Base-by-base conservation (phyloP, 1,140 invertebrate species). In the Rhyacophila brunnea region DNA sequence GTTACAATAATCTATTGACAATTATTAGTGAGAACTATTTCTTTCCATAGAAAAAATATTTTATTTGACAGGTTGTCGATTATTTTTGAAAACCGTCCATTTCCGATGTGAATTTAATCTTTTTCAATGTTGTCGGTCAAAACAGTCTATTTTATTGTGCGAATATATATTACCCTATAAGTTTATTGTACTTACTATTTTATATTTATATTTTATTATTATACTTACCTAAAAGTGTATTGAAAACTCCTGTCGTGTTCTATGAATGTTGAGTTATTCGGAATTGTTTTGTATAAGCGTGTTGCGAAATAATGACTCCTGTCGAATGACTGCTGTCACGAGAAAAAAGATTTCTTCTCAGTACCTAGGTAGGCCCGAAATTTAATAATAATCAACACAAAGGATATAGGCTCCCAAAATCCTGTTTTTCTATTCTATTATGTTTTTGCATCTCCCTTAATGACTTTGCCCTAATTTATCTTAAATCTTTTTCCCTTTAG, bases 381-480 rank as follows among this genome's bases (percentile, higher is more conserved):
- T n/a, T n/a, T n/a, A 54, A 45, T 45, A 15, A 14, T 1, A 15
- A 6, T 10, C 20, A 9, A 34, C 32, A 32, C 40, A 45, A 54
- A 28, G 9, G 23, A 28, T 28, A 28, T 28, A 28, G 3, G 4
- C 23, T 28, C 9, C 4, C 23, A 28, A 28, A 35, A 35, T 5
- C 9, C 28, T 17, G 17, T 36, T 50, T 36, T 40, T 23, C 2
- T 40, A 15, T 4, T 13, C 38, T 40, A 13, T 40, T 40, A 13
- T 40, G 38, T 54, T 45, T 20, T 32, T 32, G 9, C 51, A 6
- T 43, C 20, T 54, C 13, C 50, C 51, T 54, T 54, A 54, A 54
- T 54, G 51, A 54, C 51, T 23, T 54, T 54, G 51, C 51, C 51
- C 51, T 40, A 54, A 54, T 54, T 54, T 54, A 43, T 52, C 36